Base-by-base conservation (phyloP, 2,113 vertebrate genomes). In the Cervus canadensis region DNA sequence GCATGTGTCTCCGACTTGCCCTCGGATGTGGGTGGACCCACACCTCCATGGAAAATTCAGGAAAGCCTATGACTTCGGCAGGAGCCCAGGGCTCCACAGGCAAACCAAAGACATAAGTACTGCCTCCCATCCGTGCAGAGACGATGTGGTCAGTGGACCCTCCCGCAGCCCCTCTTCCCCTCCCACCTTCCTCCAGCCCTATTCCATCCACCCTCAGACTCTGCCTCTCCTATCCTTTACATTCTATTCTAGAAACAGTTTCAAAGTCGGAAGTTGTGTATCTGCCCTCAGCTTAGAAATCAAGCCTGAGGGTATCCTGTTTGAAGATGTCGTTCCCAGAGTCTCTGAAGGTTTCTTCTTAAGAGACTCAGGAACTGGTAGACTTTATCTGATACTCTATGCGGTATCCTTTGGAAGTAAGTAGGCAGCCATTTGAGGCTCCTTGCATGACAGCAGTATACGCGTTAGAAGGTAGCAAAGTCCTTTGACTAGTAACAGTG, bases 261-360 rank as follows among this genome's bases (percentile, higher is more conserved):
- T 97, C 97, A 97, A 97, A 98, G 92, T 45, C 59, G 88, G 50
- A 93, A 96, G 67, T 50, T 88, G 89, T 62, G 14, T 64, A 67
- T 96, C 97, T 95, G n/a, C 81, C 81, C 90, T 96, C 76, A 45
- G 60, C 95, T 98, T 67, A 56, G 95, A 96, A 97, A 97, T 89
- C 96, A 95, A 97, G 97, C 96, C 98, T 94, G 60, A 97, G 94
- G 98, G 85, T 94, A 89, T 96, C 94, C 50, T 89, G 82, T 97
- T 96, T 97, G 97, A 98, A 97, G 95, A 74, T 84, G 57, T 57
- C 1, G 0, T 84, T 97, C 94, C 14, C 60, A 16, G 52, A 62
- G 43, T 96, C 97, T 97, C 95, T 93, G 84, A 91, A 82, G 95
- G 30, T 71, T 95, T 90, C 97, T 91, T 98, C 97, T 92, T 92